Percentiles rank a stretch among this genome's conserved stretches.
These are phyloP conservation scores for Melanocharis versteri DNA, from an alignment of 2,113 vertebrate species.

Conservation along the genomic window DNA sequence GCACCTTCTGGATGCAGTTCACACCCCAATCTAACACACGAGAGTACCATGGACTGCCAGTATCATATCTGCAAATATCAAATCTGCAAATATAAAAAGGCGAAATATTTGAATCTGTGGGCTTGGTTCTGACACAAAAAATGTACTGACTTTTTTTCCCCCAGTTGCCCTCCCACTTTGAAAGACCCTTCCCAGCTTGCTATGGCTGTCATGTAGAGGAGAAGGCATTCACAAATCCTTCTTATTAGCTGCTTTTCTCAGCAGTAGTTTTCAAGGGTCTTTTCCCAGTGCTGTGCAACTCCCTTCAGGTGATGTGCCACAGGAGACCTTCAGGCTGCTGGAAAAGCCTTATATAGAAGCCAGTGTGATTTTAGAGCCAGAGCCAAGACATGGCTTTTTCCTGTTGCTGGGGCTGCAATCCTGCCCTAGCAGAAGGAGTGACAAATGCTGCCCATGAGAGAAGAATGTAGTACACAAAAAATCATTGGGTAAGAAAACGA, in stretches of 20 bases:
- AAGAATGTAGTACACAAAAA: not conserved
- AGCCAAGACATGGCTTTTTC: not conserved
- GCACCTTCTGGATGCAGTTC: not conserved
- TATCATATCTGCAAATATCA: not conserved
- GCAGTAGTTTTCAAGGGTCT: not conserved
- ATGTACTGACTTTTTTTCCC: not conserved
- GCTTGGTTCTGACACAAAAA: not conserved
- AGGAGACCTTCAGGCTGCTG: not conserved
- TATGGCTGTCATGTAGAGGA: not conserved
- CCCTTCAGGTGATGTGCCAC: not conserved
- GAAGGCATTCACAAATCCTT: not conserved
- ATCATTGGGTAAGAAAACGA: not conserved
- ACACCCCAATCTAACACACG: not conserved
- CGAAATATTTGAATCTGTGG: not conserved
- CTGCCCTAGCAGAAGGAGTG: not conserved
- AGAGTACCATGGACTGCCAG: not conserved
- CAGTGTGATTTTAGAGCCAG: not conserved
- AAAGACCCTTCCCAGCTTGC: not conserved
- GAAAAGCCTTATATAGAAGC: not conserved
- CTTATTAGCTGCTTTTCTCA: not conserved
- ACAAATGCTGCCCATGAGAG: not conserved
- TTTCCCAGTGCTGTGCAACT: not conserved
- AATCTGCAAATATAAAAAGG: not conserved
- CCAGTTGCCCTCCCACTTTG: not conserved
- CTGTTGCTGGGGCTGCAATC: not conserved